Base-by-base conservation (phyloP, 2,113 vertebrate species). In the Pelecanoides urinatrix region DNA sequence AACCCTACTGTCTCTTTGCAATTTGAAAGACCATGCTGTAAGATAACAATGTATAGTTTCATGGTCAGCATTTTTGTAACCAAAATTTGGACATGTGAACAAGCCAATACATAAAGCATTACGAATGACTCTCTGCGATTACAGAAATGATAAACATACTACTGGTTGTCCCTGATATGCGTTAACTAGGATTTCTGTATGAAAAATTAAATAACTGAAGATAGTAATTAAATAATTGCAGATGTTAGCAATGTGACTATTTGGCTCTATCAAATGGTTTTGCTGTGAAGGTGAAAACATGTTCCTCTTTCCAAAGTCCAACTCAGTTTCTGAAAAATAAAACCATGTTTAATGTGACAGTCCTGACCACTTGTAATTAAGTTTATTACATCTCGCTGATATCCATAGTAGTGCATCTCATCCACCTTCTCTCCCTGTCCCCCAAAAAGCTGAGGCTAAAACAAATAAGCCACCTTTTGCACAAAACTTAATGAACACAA, bases 41-140 rank as follows among this genome's bases (percentile, higher is more conserved):
- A 73, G 20, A 32, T 1, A 89, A 63, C 0, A 1, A 67, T 0
- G 1, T 49, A 34, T 22, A 61, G 59, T 77, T 92, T 70, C 63
- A 73, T 2, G 11, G 44, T 58, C 47, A 71, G 21, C 45, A 62
- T 49, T 93, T 87, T 71, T 50, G 32, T 44, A 71, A 62, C 9
- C 38, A 67, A 92, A 66, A 85, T 58, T 21, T 66, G 45, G 42
- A 47, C 30, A 40, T 7, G 3, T 34, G 16, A 92, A 66, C 19
- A 81, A 77, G 63, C 3, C 55, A 92, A 79, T 26, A 59, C 19
- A 81, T 19, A 55, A 80, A 85, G 34, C 21, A 34, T n/a, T 83
- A 50, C 0, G 47, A 68, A 26, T 47, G 26, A 40, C 13, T 55
- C 40, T 26, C 25, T 45, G 19, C 80, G 55, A 68, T 36, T 42